A percentile compares a stretch with the other conserved stretches of the same genome.
These are phyloP conservation scores for Zaprionus ghesquierei DNA, from an alignment of 1,140 invertebrate species.

Conservation along the genomic window DNA sequence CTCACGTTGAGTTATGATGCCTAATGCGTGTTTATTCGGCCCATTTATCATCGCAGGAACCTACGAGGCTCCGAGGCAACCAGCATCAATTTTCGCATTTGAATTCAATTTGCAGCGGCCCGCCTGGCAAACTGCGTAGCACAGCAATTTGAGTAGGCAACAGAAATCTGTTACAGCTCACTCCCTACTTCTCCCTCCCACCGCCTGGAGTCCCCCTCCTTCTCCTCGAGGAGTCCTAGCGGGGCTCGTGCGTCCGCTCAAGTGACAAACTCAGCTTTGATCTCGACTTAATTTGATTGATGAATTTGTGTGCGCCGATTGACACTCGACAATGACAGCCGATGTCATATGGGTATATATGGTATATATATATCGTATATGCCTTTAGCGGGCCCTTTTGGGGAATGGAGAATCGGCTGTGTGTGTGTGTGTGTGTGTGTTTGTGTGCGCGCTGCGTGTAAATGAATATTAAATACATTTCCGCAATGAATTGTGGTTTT, in stretches of 20 bases:
- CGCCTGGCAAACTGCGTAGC: constrained; percentile 1
- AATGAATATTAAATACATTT: not conserved
- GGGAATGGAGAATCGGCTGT: too few relatives aligned
- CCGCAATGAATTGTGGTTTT: not conserved
- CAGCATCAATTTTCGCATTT: constrained; percentile 35
- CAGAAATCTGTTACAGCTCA: not conserved
- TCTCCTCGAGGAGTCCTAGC: constrained; percentile 20
- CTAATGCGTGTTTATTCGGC: not conserved
- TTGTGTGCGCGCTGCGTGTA: not conserved
- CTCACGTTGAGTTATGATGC: not conserved
- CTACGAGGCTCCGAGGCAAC: not conserved
- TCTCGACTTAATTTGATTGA: constrained; percentile 65
- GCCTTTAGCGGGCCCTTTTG: not conserved
- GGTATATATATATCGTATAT: not conserved
- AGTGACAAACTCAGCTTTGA: constrained; percentile 51
- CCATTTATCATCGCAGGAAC: constrained; percentile 7
- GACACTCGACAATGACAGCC: constrained; percentile 39
- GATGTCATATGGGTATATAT: not conserved
- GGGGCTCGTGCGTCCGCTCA: constrained; percentile 14
- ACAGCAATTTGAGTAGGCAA: constrained; percentile 19
- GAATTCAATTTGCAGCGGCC: constrained; percentile 18
- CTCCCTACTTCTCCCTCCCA: not conserved
- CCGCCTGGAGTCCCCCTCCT: not conserved
- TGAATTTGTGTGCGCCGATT: constrained; percentile 45
- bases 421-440: too few relatives aligned